Evolutionary conservation across 2,888 invertebrate species (phyloP), one percentile per base, ranked within the genome.

Genomic region (Mythimna pallens): DNA sequence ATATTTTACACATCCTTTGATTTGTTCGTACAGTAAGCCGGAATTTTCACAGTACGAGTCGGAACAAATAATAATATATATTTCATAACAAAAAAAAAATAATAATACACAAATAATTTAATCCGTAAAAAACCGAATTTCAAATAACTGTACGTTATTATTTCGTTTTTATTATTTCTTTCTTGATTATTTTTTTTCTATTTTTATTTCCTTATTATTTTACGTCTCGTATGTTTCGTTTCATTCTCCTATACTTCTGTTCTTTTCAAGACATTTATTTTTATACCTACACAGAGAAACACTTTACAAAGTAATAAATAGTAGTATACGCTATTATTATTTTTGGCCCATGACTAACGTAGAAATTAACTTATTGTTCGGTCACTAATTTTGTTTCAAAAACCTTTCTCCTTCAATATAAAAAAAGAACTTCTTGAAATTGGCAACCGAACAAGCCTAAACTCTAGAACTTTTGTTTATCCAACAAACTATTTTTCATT

Each of bases 241-340:
- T 92, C 89, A 92, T 90, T 94, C 92, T 95, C 94, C 94, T 93
- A 90, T 94, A 90, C 93, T 95, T 95, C 92, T 90, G 92, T 95
- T 95, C 87, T 92, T 86, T 94, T 92, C 91, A 84, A 92, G 87
- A 80, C 73, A 89, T 90, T 91, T 91, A 89, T 90, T 93, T 95
- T 92, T 90, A 91, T 91, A 95, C 95, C 94, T 94, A 95, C 95
- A 96, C 96, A 96, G 96, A 96, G 96, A 95, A 96, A 96, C 96
- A 96, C 96, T 95, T 94, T 91, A 96, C 96, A 96, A 84, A 94
- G 89, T 93, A 92, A 93, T 92, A 88, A 88, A 89, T 79, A 77
- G 94, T 94, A 94, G 94, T 90, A 71, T 82, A 90, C 86, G 95
- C 95, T 94, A 93, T 92, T 79, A 91, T 93, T 93, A 92, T 93